Evolutionary conservation across 2,888 invertebrate genomes (phyloP), one percentile per base, ranked within the genome.

Genomic region (Cybosia mesomella): DNA sequence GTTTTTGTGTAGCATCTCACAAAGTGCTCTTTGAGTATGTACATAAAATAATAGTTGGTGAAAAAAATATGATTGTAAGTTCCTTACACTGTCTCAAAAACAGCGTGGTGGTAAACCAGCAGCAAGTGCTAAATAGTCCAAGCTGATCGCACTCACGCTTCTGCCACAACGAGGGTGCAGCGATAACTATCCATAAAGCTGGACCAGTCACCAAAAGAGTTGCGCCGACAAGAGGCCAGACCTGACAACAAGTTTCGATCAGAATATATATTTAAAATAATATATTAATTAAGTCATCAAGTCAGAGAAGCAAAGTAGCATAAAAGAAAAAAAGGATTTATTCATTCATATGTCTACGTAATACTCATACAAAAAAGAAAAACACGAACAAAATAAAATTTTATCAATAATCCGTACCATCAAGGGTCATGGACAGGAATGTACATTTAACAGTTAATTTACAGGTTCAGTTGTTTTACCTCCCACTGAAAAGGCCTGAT

Each of bases 401-500:
- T n/a, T n/a, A n/a, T n/a, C n/a, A n/a, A n/a, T n/a, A n/a, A n/a
- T n/a, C n/a, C n/a, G n/a, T n/a, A n/a, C n/a, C n/a, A n/a, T n/a
- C n/a, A n/a, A n/a, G n/a, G n/a, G n/a, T n/a, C n/a, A n/a, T n/a
- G n/a, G n/a, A n/a, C n/a, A n/a, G n/a, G n/a, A n/a, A n/a, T n/a
- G n/a, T n/a, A n/a, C n/a, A n/a, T n/a, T n/a, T n/a, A 28, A 28
- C 28, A 28, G 2, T 28, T 28, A 28, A 4, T 28, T 28, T 28
- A 5, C 28, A 28, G 11, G 0, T 54, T 21, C 22, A 53, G 21
- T n/a, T 18, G n/a, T 4, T 36, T 85, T 86, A 96, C 97, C 91
- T 97, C 96, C 95, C 96, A 96, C 68, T 96, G 96, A 82, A 97
- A 97, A 0, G 97, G 97, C 62, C 97, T 94, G 73, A 97, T 95